phyloP scores from a whole-genome alignment of 1,140 invertebrate genomes.

The Neomicropteryx cornuta region DNA sequence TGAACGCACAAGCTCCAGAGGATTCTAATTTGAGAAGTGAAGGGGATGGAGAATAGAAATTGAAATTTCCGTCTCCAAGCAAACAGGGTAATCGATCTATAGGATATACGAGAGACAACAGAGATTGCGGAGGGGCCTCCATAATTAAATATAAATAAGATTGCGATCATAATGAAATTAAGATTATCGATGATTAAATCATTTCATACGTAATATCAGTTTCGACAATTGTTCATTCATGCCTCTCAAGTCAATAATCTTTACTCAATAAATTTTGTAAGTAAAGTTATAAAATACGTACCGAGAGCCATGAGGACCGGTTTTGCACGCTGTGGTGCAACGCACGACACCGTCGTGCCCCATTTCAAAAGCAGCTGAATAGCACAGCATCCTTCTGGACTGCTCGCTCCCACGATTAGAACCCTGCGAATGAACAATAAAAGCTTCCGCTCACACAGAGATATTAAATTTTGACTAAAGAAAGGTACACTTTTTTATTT shows the following conservation, averaged over 20 bases:
- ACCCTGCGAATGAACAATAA: conserved; percentile 7
- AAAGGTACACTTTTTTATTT: background rate
- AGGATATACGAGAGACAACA: no score
- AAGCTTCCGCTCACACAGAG: background rate
- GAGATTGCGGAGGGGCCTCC: background rate
- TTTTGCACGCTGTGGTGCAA: conserved; percentile 12
- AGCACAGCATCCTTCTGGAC: conserved; percentile 11
- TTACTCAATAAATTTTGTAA: no score
- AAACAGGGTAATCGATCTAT: no score
- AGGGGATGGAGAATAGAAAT: no score
- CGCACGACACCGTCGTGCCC: conserved; percentile 10
- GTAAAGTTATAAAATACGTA: conserved; percentile 5
- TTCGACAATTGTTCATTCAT: background rate
- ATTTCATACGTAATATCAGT: background rate
- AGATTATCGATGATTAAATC: background rate
- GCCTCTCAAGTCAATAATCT: no score
- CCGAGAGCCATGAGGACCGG: conserved; percentile 13
- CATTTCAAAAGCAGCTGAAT: conserved; percentile 13
- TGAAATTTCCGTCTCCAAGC: no score
- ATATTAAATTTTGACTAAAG: background rate
- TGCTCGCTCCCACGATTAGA: conserved; percentile 12
- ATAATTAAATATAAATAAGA: background rate
- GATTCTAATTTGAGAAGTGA: no score
- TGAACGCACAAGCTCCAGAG: no score
- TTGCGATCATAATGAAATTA: background rate